Evolutionary conservation across 1,140 invertebrate species (phyloP), one percentile per base, ranked within the genome.

Genomic region (Scylla paramamosain): DNA sequence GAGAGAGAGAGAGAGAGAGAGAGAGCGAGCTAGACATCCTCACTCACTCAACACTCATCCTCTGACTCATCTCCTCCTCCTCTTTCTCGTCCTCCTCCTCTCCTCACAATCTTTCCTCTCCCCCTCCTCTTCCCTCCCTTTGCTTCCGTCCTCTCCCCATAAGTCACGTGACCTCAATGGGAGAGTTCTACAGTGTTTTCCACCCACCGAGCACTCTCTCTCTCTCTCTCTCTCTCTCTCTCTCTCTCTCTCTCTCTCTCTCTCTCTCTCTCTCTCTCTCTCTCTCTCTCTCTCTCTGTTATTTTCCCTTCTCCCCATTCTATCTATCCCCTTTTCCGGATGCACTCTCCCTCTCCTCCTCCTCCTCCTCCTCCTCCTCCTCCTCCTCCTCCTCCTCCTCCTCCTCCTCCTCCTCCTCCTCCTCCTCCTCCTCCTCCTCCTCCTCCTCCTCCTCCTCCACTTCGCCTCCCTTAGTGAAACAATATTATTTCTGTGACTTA

Each of bases 181-280:
- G n/a, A 48, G 45, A 31, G 0, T 77, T 32, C 67, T 31, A 67
- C 91, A 31, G 67, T 91, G 45, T 67, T 77, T 52, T 67, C 48
- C 29, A 28, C 48, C 52, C 52, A 28, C 16, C 32, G 16, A 82
- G 52, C 52, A 77, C 91, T 92, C 91, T 92, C 29, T 84, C 59
- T 92, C 67, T 92, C 59, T 92, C 91, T 92, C 91, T 82, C 91
- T 82, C 14, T 82, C 91, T 82, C 91, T 45, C 67, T 82, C 59
- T 4, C 29, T 39, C 91, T 82, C 14, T 82, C 91, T 20, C 48
- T 67, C 46, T 31, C 46, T 77, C 46, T 77, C 48, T 31, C 29
- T 82, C 91, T 82, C 91, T 82, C 91, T 82, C 91, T 82, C 91
- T 82, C 91, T 59, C 46, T 59, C 89, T 91, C 89, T 91, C 89